Evolutionary conservation across 2,113 vertebrate genomes (phyloP), one percentile per base, ranked within the genome.

Genomic region (Corythornis madagascariensis): DNA sequence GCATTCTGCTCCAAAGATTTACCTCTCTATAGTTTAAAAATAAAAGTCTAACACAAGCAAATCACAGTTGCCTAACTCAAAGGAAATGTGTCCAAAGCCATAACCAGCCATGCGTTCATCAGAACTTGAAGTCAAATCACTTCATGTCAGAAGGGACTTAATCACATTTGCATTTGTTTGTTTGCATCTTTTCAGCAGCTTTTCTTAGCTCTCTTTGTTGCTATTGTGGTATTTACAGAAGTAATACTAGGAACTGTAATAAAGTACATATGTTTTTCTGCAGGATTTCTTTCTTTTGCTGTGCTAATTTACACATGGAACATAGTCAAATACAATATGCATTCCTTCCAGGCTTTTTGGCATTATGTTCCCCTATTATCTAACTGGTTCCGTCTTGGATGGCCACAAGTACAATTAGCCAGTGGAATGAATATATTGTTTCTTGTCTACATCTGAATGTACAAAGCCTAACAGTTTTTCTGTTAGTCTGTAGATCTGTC

Each of bases 211-310:
- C 50, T 93, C 81, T 96, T 17, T 86, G 83, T 96, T 96, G 73
- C 87, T 97, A 78, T 96, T 97, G 57, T 96, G 59, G 48, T 83
- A 85, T 89, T 72, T 96, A 74, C 48, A 95, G 83, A 81, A 95
- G 83, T 95, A 97, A 94, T 90, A 93, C 83, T 95, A 88, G n/a
- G 80, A 96, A 97, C 89, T 96, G 84, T 97, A 97, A 98, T 97
- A 97, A 97, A 96, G 92, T 96, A 96, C 97, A 96, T 97, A 96
- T 97, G 96, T 96, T 97, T 96, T 96, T 92, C 94, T 96, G 65
- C 86, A 95, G 83, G 83, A 96, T 96, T 97, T 96, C 92, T 97
- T 97, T 95, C 76, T 92, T 94, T 90, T 87, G 80, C 89, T 79
- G 63, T 70, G 77, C 83, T 96, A 96, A 97, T 97, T 96, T 97